Conservation (phyloP, 2,888 invertebrate genomes). For the Pinctada fucata region DNA sequence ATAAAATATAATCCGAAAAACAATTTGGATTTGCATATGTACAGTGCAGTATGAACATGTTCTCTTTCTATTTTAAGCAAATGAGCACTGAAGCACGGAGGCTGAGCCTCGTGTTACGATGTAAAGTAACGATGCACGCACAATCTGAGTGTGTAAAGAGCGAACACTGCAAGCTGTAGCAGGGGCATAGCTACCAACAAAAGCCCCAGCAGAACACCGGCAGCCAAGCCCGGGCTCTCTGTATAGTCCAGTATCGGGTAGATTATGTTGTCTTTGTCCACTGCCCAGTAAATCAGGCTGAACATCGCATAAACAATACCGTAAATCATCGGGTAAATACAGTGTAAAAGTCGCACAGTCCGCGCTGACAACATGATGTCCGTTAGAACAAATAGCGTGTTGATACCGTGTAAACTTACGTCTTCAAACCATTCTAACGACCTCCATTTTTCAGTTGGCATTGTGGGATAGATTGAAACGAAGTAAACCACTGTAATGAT, state of each 20-base stretch:
- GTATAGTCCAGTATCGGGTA: conserved; percentile 73
- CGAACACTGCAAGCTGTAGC: conserved; percentile 55
- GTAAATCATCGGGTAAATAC: conserved; percentile 58
- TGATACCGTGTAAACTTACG: conserved; percentile 63
- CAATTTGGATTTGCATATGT: too few species aligned
- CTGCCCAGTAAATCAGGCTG: conserved; percentile 64
- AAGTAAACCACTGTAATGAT: conserved; percentile 69
- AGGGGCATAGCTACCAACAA: conserved; percentile 50
- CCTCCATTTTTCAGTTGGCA: conserved; percentile 27
- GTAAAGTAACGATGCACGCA: too few species aligned
- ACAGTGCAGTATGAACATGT: too few species aligned
- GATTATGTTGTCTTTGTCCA: conserved; percentile 63
- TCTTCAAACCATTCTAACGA: conserved; percentile 44
- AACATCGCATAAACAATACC: conserved; percentile 58
- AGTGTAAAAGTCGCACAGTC: conserved; percentile 64
- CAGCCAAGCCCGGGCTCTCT: conserved; percentile 52
- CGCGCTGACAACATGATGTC: conserved; percentile 58
- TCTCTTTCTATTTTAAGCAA: too few species aligned
- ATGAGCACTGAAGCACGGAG: too few species aligned
- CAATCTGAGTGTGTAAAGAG: conserved; percentile 52
- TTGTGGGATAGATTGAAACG: conserved; percentile 54
- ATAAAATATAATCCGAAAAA: too few species aligned
- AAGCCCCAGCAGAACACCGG: conserved; percentile 44
- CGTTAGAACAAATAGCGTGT: conserved; percentile 57
- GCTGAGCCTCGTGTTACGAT: too few species aligned